Percentiles rank a stretch among this genome's conserved stretches.
These are phyloP conservation scores for Ormyrus thymus DNA, from an alignment of 2,888 invertebrate species.

Conservation along the genomic window DNA sequence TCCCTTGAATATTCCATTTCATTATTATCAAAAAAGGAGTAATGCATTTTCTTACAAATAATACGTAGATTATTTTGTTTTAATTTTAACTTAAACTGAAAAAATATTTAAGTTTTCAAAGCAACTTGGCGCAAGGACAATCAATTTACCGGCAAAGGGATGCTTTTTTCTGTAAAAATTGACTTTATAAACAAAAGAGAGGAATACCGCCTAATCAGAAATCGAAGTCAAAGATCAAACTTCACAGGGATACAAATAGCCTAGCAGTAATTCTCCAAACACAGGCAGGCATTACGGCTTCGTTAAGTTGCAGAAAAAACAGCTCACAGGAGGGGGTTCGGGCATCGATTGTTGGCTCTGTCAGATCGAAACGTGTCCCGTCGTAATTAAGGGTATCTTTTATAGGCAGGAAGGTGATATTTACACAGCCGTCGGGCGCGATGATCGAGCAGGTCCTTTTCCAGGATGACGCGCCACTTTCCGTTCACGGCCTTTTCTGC, in stretches of 20 bases:
- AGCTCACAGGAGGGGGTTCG: conserved; percentile 18
- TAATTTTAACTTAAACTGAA: too few species aligned
- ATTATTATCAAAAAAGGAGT: too few species aligned
- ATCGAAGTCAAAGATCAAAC: background rate
- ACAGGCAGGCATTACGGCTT: conserved; percentile 2
- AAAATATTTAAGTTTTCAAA: too few species aligned
- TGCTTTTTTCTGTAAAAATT: too few species aligned
- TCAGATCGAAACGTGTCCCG: conserved; percentile 63
- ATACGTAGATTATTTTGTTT: too few species aligned
- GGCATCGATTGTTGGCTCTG: conserved; percentile 26
- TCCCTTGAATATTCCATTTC: too few species aligned
- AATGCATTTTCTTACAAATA: too few species aligned
- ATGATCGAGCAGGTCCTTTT: conserved; percentile 71
- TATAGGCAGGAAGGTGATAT: conserved; percentile 71
- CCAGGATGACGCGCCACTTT: conserved; percentile 68
- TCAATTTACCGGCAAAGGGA: too few species aligned
- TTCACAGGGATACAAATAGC: background rate
- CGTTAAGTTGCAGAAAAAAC: conserved; percentile 50
- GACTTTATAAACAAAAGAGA: too few species aligned
- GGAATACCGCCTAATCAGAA: background rate
- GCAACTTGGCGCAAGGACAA: too few species aligned
- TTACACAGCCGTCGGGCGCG: conserved; percentile 71
- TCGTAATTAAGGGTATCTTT: conserved; percentile 72
- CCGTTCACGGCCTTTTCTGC: conserved; percentile 23
- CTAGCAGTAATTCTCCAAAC: conserved; percentile 22